Conservation (phyloP, 2,113 vertebrate genomes). For the Cinclus mexicanus region DNA sequence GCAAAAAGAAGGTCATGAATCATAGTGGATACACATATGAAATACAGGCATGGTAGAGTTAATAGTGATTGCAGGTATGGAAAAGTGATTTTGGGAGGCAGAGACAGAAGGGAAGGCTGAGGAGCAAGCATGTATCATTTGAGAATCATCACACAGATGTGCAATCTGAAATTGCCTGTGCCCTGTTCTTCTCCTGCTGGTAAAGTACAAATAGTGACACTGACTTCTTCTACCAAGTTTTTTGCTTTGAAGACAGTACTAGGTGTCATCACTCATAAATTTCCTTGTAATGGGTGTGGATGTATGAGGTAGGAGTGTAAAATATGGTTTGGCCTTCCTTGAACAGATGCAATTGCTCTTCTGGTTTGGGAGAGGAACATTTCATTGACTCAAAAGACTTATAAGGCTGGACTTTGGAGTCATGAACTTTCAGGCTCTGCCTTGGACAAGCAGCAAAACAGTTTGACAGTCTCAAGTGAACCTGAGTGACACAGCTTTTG, state of each 20-base stretch:
- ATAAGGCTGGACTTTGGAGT: not conserved
- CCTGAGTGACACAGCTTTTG: rapidly evolving
- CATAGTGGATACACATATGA: not conserved
- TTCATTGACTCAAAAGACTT: not conserved
- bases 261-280: not conserved
- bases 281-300: not conserved
- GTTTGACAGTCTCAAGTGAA: not conserved
- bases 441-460: not conserved
- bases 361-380: not conserved
- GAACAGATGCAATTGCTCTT: not conserved
- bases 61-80: not conserved
- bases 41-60: not conserved
- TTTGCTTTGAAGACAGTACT: not conserved
- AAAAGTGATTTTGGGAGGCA: not conserved
- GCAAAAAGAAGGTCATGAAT: not conserved
- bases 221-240: not conserved
- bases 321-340: not conserved
- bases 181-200: not conserved
- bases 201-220: not conserved
- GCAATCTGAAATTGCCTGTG: not conserved
- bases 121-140: not conserved
- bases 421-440: not conserved
- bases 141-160: not conserved
- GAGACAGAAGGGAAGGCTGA: not conserved
- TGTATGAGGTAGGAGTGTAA: no score